Evolutionary conservation across 1,140 invertebrate genomes (phyloP), one percentile per base, ranked within the genome.

Genomic region (Euglossa dilemma): DNA sequence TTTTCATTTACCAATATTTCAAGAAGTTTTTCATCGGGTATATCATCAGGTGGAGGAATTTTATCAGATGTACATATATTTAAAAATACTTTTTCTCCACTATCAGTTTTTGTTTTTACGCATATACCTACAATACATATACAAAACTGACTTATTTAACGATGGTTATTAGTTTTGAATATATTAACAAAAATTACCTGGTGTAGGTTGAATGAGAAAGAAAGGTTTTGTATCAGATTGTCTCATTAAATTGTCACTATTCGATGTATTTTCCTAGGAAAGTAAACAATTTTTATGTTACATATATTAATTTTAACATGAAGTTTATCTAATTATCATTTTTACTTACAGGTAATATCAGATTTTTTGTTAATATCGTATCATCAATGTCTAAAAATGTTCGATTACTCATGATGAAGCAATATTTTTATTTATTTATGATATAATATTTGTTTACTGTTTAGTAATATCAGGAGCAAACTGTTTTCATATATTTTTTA

Each of bases 1-100:
- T 98, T 96, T 5, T 97, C 96, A 36, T 36, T 36, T 79, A 96
- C 95, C 28, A 98, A 90, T 67, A 98, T 95, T 72, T 96, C 94
- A 71, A 96, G 91, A 1, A 99, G 93, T 90, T 98, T 95, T 84
- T 96, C 95, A 92, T 98, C 97, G 8, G 96, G 96, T 57, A 98
- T 96, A 87, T 98, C 97, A 90, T 96, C 95, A 6, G 98, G 97
- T 74, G 96, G 93, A 54, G 97, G 97, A 80, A 99, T 97, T 70
- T 96, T 95, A 84, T 96, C 95, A 0, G 97, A 96, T 67, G 96
- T 95, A 89, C 97, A 98, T 47, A 98, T 95, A 93, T 98, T 98
- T 4, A 98, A 94, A 91, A 98, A 98, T 36, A 97, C 93, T 93
- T 98, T 98, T 70, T 96, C 95, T 78, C 95, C 96, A 56, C 94